These are phyloP conservation scores for Protodeltote pygarga DNA, from an alignment of 2,888 invertebrate species.

Conservation along the genomic window DNA sequence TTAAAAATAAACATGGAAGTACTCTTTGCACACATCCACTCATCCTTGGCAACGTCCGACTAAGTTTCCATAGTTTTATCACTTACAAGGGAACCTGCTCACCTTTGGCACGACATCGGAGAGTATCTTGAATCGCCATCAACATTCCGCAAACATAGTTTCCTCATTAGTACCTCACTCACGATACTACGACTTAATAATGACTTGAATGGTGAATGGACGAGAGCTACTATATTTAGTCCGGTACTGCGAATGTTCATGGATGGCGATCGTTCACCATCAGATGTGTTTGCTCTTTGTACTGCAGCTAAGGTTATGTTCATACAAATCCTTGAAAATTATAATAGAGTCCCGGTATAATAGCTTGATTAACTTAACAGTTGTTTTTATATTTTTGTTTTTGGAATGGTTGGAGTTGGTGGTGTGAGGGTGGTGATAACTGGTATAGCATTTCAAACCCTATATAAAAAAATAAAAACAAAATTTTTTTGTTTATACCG, in stretches of 20 bases:
- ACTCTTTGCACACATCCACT: conserved; percentile 1
- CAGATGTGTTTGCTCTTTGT: too few relatives aligned
- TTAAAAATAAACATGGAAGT: conserved; percentile 2
- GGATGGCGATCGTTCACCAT: too few relatives aligned
- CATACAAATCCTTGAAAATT: too few relatives aligned
- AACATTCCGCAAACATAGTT: conserved; percentile 44
- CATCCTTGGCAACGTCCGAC: conserved; percentile 27
- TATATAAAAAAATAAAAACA: too few relatives aligned
- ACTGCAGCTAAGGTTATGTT: too few relatives aligned
- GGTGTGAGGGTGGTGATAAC: too few relatives aligned
- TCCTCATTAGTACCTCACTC: conserved; percentile 56
- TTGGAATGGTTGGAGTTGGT: too few relatives aligned
- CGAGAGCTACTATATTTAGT: conserved; percentile 15
- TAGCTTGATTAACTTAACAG: too few relatives aligned
- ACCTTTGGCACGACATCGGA: conserved; percentile 48
- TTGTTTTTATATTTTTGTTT: too few relatives aligned
- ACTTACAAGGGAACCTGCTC: conserved; percentile 34
- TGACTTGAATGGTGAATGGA: conserved; percentile 46
- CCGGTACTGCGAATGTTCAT: background rate
- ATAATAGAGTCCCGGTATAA: too few relatives aligned
- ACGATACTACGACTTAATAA: conserved; percentile 46
- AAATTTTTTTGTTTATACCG: too few relatives aligned
- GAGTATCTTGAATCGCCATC: conserved; percentile 31
- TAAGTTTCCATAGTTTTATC: conserved; percentile 16
- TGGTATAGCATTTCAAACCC: too few relatives aligned